phyloP scores from a whole-genome alignment of 2,888 invertebrate species.

The Clitarchus hookeri region DNA sequence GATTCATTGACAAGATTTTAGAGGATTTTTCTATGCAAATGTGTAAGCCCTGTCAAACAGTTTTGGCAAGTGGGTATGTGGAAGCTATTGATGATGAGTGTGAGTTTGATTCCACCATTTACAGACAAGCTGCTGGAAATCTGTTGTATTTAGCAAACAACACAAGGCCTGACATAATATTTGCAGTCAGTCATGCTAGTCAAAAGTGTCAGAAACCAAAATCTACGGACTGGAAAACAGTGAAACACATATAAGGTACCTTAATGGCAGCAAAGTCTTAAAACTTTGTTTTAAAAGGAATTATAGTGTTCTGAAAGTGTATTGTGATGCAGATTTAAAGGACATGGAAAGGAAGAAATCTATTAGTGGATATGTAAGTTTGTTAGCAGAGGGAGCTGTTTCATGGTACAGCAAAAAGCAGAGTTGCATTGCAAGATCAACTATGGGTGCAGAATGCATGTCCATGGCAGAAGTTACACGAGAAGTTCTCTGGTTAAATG shows the following conservation, averaged over 20 bases:
- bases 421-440: neutral
- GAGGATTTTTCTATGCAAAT: slow-evolving; percentile 12
- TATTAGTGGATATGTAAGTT: neutral
- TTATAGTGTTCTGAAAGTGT: neutral
- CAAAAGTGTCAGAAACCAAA: neutral
- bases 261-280: neutral
- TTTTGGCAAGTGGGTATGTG: neutral
- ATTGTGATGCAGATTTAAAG: neutral
- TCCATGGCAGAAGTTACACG: neutral
- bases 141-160: neutral
- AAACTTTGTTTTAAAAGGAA: neutral
- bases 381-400: neutral
- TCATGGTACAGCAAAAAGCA: neutral
- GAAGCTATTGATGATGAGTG: neutral
- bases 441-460: neutral
- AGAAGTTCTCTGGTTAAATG: neutral
- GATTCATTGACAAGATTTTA: neutral
- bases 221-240: neutral
- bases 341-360: neutral
- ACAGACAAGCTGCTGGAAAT: neutral
- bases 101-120: slow-evolving; percentile 2
- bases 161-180: neutral
- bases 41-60: slow-evolving; percentile 11
- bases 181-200: neutral
- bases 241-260: neutral